These are phyloP conservation scores for Eueides isabella DNA, from an alignment of 1,140 invertebrate genomes.

Conservation along the genomic window DNA sequence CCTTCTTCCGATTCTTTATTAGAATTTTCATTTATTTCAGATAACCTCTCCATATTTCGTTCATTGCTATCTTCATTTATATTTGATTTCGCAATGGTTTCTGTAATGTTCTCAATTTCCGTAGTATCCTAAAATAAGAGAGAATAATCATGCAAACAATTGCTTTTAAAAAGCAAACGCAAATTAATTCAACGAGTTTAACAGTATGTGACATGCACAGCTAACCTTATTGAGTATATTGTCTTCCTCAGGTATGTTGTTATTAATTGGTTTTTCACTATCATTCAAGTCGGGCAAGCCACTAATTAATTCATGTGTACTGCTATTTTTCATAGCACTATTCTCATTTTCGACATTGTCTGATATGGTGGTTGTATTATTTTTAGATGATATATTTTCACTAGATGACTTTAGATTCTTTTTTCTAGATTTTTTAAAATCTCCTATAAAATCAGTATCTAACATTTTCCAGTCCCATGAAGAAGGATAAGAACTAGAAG, in stretches of 20 bases:
- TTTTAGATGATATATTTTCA: slow-evolving; percentile 77
- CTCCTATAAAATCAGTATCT: slow-evolving; percentile 74
- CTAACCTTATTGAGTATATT: slow-evolving; percentile 59
- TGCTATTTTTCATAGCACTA: slow-evolving; percentile 71
- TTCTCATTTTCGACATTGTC: slow-evolving; percentile 60
- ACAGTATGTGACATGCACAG: slow-evolving; percentile 56
- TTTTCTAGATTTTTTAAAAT: slow-evolving; percentile 70
- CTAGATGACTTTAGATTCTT: slow-evolving; percentile 71
- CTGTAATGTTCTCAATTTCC: slow-evolving; percentile 44
- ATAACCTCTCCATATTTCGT: slow-evolving; percentile 19
- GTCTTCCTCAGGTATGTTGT: slow-evolving; percentile 42
- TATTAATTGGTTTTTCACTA: slow-evolving; percentile 53
- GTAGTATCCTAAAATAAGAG: slow-evolving; percentile 70
- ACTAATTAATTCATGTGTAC: slow-evolving; percentile 72
- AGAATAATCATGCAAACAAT: slow-evolving; percentile 75
- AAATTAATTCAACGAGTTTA: slow-evolving; percentile 63
- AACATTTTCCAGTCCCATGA: slow-evolving; percentile 89
- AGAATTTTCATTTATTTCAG: slow-evolving; percentile 26
- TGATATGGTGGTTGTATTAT: slow-evolving; percentile 66
- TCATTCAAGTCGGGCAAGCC: slow-evolving; percentile 74
- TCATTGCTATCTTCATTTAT: slow-evolving; percentile 25
- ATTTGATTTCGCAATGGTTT: slow-evolving; percentile 38
- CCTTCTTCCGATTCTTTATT: background rate
- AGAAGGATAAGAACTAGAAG: slow-evolving; percentile 85
- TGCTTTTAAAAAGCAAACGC: slow-evolving; percentile 70